A percentile compares a stretch with the other conserved stretches of the same genome.
These are phyloP conservation scores for Urosaurus nigricauda DNA, from an alignment of 2,797 vertebrate species.

Conservation along the genomic window DNA sequence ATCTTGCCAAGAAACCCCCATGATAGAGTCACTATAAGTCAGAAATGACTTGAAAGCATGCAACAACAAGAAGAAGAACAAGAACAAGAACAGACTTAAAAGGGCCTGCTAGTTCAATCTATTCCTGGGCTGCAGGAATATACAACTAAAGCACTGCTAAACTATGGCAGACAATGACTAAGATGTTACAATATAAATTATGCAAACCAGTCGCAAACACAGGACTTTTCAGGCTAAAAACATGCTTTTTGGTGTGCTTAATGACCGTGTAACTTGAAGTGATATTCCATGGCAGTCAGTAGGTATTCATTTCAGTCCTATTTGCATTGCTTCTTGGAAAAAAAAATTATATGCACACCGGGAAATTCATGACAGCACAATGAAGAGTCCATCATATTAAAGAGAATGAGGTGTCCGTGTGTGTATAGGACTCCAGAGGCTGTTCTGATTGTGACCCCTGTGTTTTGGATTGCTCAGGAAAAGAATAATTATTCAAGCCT, in stretches of 20 bases:
- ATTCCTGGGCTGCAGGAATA: no score
- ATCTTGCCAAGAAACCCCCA: no score
- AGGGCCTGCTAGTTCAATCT: no score
- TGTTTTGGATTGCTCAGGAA: neutral
- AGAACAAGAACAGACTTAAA: no score
- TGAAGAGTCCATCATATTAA: slow-evolving; percentile 8
- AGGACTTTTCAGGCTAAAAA: neutral
- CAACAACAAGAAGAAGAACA: no score
- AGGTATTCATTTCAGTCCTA: neutral
- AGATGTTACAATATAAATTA: no score
- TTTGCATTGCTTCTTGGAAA: neutral
- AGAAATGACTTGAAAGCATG: no score
- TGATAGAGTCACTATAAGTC: no score
- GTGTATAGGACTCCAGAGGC: neutral
- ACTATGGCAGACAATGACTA: no score
- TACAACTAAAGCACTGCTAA: no score
- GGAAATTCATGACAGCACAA: neutral
- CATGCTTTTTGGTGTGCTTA: neutral
- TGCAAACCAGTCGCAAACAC: neutral
- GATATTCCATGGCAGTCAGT: neutral
- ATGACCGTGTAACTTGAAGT: no score
- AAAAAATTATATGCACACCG: neutral
- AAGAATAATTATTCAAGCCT: slow-evolving; percentile 18
- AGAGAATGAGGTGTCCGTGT: neutral
- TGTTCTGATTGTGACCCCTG: slow-evolving; percentile 8